A percentile compares a stretch with the other conserved stretches of the same genome.
Evolutionary conservation across 2,797 vertebrate species (phyloP).

Genomic region (Mormyrops boulengeri): DNA sequence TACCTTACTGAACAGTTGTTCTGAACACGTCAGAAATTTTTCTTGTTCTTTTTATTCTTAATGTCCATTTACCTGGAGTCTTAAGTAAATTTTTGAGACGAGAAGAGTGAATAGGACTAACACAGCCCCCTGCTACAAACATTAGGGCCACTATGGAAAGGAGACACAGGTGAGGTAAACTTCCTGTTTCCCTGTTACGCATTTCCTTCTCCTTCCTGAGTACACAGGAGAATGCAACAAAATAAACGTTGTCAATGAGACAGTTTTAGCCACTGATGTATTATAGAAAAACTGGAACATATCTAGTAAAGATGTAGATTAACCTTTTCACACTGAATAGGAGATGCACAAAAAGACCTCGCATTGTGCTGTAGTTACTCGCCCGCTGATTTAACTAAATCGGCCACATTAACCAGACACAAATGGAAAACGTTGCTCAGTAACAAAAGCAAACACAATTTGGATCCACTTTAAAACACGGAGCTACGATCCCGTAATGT

Average conservation of each 20-base stretch:
- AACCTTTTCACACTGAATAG: background rate
- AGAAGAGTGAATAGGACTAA: background rate
- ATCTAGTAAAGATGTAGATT: background rate
- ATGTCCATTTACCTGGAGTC: background rate
- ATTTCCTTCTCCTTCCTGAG: background rate
- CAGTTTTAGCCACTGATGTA: background rate
- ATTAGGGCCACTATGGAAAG: background rate
- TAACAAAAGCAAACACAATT: conserved; percentile 10
- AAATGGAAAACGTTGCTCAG: background rate
- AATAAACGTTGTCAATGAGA: background rate
- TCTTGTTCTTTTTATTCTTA: background rate
- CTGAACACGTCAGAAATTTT: background rate
- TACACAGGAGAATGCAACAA: background rate
- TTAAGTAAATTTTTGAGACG: background rate
- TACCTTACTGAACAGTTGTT: background rate
- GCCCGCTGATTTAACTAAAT: background rate
- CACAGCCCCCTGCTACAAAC: background rate
- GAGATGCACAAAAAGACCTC: background rate
- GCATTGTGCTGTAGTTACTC: background rate
- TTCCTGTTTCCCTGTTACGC: background rate
- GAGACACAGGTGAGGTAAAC: background rate
- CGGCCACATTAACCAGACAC: background rate
- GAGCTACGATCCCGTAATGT: background rate
- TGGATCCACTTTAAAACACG: background rate
- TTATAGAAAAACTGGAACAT: background rate